phyloP scores from a whole-genome alignment of 2,888 invertebrate genomes.

The Melanargia galathea region DNA sequence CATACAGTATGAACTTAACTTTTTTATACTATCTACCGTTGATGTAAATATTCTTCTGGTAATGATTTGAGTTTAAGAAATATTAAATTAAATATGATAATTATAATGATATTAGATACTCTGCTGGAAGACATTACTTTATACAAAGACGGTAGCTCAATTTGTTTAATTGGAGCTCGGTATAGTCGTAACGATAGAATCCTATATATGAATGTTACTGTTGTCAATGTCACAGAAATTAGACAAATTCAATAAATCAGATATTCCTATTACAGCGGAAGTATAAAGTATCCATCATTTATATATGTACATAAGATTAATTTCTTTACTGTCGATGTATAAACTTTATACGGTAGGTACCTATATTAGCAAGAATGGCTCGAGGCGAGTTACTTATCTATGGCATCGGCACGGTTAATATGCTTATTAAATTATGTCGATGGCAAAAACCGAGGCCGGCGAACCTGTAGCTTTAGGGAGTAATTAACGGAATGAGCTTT shows the following conservation, averaged over 20 bases:
- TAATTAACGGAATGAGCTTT: conserved; percentile 79
- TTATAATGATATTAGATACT: too few relatives aligned
- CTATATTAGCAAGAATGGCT: conserved; percentile 70
- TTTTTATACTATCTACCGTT: too few relatives aligned
- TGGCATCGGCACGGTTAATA: conserved; percentile 76
- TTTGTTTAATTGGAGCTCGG: too few relatives aligned
- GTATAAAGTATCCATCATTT: conserved; percentile 10
- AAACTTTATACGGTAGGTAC: conserved; percentile 65
- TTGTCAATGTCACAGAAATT: not conserved
- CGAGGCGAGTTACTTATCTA: conserved; percentile 69
- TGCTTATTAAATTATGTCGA: conserved; percentile 80
- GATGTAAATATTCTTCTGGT: too few relatives aligned
- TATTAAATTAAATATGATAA: too few relatives aligned
- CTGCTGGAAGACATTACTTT: too few relatives aligned
- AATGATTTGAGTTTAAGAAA: too few relatives aligned
- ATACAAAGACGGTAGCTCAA: too few relatives aligned
- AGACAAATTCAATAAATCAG: not conserved
- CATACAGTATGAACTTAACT: too few relatives aligned
- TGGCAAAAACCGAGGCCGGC: conserved; percentile 71
- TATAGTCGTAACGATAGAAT: not conserved
- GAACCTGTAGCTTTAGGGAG: conserved; percentile 80
- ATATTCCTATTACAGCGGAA: not conserved
- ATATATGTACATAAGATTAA: not conserved
- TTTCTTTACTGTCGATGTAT: conserved; percentile 40
- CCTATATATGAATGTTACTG: not conserved